A percentile compares a stretch with the other conserved stretches of the same genome.
phyloP scores from a whole-genome alignment of 1,140 invertebrate species.

The Papilio helenus region DNA sequence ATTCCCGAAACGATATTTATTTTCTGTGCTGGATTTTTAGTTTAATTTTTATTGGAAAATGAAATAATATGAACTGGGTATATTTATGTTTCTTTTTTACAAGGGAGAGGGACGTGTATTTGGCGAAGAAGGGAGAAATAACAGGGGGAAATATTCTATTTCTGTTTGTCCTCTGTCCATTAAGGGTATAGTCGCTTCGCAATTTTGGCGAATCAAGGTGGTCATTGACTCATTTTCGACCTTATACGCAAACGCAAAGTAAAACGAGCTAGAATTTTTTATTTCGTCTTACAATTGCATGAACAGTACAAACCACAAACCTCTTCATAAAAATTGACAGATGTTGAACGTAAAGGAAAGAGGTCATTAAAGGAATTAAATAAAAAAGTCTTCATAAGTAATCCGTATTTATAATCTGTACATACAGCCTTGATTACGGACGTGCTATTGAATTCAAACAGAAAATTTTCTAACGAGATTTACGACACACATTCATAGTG shows the following conservation, averaged over 20 bases:
- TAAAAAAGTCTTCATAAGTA: conserved; percentile 17
- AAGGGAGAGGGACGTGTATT: too few species aligned
- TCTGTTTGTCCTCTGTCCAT: too few species aligned
- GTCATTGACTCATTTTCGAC: too few species aligned
- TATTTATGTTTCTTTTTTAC: background rate
- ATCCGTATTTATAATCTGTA: conserved; percentile 35
- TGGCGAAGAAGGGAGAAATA: too few species aligned
- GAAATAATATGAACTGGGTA: background rate
- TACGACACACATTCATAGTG: conserved; percentile 36
- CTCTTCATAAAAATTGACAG: conserved; percentile 28
- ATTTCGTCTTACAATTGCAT: background rate
- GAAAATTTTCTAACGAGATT: conserved; percentile 41
- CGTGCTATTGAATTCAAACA: conserved; percentile 39
- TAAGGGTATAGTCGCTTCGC: too few species aligned
- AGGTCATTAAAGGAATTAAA: conserved; percentile 32
- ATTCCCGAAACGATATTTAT: background rate
- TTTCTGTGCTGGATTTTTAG: background rate
- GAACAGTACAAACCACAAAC: background rate
- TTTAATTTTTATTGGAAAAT: background rate
- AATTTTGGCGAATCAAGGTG: too few species aligned
- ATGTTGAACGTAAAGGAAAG: conserved; percentile 7
- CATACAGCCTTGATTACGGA: conserved; percentile 39
- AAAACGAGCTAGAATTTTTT: background rate
- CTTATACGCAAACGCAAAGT: too few species aligned
- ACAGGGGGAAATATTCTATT: too few species aligned